Base-by-base conservation (phyloP, 2,888 invertebrate species). In the Lutraria lutraria region DNA sequence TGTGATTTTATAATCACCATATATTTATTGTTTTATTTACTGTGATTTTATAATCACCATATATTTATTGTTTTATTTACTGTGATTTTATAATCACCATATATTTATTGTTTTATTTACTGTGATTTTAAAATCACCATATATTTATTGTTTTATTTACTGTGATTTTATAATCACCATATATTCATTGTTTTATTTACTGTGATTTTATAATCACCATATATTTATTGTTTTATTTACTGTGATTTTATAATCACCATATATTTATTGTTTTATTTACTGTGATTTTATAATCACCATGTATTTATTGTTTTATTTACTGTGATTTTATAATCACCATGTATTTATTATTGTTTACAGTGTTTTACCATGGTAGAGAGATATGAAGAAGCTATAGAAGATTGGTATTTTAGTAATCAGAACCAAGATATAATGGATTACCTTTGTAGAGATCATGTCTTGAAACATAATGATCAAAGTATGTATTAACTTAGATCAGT, bases 291-390 rank as follows among this genome's bases (percentile, higher is more conserved):
- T 12, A 53, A 53, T 53, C 8, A 53, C 53, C 53, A 53, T 53
- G 53, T 53, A 12, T 8, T 25, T 25, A 68, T 68, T n/a, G 63
- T 68, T 43, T 2, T 25, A 3, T 25, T 25, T 68, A 68, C 63
- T 25, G n/a, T 68, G 25, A 68, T n/a, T 68, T 6, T 68, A 13
- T 56, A 8, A 56, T 43, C 43, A 8, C 43, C 43, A 43, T 43
- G 43, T 68, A 25, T 68, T n/a, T n/a, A 25, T 68, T 76, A 25
- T 68, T 76, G 76, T 76, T 83, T 82, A 91, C 95, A 98, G 97
- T 99, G 99, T 97, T 99, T 99, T 97, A 97, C 98, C 92, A 97
- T 99, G 92, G 96, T 99, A 56, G 99, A 99, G 96, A 97, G 98
- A 94, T 97, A 98, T 96, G 99, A 99, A 97, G 97, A 97, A 12